Conservation (phyloP, 2,113 vertebrate genomes). For the Tenrec ecaudatus region DNA sequence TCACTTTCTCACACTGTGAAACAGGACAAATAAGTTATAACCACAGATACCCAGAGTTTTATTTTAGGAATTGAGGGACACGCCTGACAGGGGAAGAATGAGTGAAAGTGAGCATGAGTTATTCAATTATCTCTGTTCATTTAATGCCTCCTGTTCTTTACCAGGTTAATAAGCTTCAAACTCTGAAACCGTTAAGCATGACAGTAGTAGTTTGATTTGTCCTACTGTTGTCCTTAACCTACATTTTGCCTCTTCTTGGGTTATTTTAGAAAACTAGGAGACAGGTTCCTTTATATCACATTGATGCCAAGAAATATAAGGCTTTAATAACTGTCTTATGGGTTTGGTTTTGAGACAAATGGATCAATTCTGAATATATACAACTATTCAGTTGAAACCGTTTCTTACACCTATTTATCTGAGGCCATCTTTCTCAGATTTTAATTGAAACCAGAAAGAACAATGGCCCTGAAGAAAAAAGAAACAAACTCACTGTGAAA, state of each 20-base stretch:
- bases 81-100: not conserved
- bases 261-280: not conserved
- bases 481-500: too few relatives aligned
- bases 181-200: not conserved
- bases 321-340: not conserved
- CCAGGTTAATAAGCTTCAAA: not conserved
- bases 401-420: not conserved
- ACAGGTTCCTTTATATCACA: not conserved
- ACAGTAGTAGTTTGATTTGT: not conserved
- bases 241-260: not conserved
- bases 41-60: not conserved
- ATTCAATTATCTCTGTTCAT: too few relatives aligned
- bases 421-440: not conserved
- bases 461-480: too few relatives aligned
- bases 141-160: not conserved
- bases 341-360: not conserved
- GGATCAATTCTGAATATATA: not conserved
- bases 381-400: not conserved
- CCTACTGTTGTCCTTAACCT: not conserved
- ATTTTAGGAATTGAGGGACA: not conserved
- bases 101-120: not conserved
- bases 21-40: not conserved
- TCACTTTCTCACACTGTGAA: conserved; percentile 13
- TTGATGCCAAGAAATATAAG: not conserved
- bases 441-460: not conserved